phyloP scores from a whole-genome alignment of 2,888 invertebrate genomes.

The Dryobota labecula region DNA sequence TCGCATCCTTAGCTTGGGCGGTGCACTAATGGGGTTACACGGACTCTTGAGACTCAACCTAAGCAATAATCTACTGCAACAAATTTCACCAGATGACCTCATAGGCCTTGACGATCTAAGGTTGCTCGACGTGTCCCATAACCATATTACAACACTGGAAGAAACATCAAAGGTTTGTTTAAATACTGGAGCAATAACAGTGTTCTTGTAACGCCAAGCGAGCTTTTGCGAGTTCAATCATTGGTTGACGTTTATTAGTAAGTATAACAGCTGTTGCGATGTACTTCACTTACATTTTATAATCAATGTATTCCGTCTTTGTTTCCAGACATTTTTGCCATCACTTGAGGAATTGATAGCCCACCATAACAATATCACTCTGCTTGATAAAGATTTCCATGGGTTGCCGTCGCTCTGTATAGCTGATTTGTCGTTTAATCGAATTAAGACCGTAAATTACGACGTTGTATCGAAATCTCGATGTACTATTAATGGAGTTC shows the following conservation, averaged over 20 bases:
- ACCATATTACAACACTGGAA: conserved; percentile 94
- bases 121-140: conserved; percentile 94
- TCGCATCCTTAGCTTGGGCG: conserved; percentile 92
- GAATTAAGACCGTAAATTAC: conserved; percentile 93
- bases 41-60: conserved; percentile 93
- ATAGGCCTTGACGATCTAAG: conserved; percentile 94
- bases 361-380: conserved; percentile 94
- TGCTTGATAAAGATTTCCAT: conserved; percentile 95
- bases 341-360: conserved; percentile 94
- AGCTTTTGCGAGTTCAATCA: conserved; percentile 60
- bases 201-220: conserved; percentile 61
- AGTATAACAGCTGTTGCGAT: conserved; percentile 47
- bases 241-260: background rate
- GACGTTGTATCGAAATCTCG: conserved; percentile 95
- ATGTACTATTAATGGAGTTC: conserved; percentile 95
- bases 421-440: conserved; percentile 95
- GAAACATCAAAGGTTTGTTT: conserved; percentile 94
- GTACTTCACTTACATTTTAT: background rate
- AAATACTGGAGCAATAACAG: conserved; percentile 52
- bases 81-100: conserved; percentile 94
- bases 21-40: conserved; percentile 94
- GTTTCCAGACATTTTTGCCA: conserved; percentile 94
- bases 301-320: conserved; percentile 31
- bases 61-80: conserved; percentile 93
- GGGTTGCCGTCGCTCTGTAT: conserved; percentile 95